Conservation (phyloP, 2,888 invertebrate species). For the Drosophila planitibia region DNA sequence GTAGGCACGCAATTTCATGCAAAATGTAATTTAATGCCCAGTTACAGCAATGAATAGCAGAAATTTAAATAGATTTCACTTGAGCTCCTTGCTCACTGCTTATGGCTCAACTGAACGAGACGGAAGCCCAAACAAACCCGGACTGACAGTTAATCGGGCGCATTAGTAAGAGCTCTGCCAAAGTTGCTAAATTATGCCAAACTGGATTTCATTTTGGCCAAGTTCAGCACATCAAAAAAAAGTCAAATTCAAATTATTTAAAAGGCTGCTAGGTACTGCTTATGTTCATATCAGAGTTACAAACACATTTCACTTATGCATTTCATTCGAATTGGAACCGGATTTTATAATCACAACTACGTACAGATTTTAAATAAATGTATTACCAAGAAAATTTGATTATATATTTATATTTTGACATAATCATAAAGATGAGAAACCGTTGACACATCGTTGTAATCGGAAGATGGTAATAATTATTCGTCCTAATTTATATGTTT, state of each 20-base stretch:
- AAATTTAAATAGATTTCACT: slow-evolving; percentile 10
- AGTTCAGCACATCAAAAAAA: neutral
- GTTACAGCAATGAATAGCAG: neutral
- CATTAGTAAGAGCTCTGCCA: neutral
- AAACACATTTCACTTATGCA: neutral
- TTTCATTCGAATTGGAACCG: neutral
- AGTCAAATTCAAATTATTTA: neutral
- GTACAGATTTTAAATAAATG: neutral
- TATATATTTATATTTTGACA: neutral
- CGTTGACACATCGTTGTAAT: too few species aligned
- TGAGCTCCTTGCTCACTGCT: neutral
- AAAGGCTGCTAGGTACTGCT: neutral
- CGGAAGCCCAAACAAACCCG: too few species aligned
- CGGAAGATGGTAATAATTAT: too few species aligned
- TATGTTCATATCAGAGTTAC: neutral
- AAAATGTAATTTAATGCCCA: slow-evolving; percentile 4
- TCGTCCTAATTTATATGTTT: too few species aligned
- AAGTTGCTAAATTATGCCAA: slow-evolving; percentile 2
- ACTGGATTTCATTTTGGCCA: slow-evolving; percentile 9
- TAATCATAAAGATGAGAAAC: too few species aligned
- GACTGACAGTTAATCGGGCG: slow-evolving; percentile 5
- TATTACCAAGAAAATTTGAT: neutral
- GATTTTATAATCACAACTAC: too few species aligned
- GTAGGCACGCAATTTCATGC: neutral
- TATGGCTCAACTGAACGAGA: neutral